Percentiles rank a stretch among this genome's conserved stretches.
Evolutionary conservation across 2,888 invertebrate species (phyloP).

Genomic region (Elgonia sp.): DNA sequence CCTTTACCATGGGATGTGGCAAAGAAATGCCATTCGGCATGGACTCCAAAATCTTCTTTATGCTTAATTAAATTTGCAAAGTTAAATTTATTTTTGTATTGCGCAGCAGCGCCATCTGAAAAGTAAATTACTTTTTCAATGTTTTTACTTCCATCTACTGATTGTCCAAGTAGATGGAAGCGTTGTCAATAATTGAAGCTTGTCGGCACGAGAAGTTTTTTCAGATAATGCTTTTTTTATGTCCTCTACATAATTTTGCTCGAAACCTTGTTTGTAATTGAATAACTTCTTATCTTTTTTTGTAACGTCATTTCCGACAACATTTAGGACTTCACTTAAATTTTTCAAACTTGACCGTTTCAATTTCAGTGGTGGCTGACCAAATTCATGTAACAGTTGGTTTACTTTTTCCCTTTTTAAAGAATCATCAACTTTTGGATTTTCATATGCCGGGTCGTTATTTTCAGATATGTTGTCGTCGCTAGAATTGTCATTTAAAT

Average conservation of each 20-base stretch:
- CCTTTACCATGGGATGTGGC: conserved; percentile 68
- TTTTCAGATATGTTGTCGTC: neutral
- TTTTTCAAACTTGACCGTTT: conserved; percentile 4
- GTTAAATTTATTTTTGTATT: conserved; percentile 36
- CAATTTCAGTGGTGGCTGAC: conserved; percentile 7
- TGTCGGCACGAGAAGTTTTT: conserved; percentile 28
- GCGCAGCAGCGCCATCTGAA: conserved; percentile 63
- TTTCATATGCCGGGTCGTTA: conserved; percentile 4
- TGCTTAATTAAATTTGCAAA: conserved; percentile 59
- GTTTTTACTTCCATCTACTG: conserved; percentile 17
- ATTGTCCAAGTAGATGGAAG: conserved; percentile 34
- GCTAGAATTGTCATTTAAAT: neutral
- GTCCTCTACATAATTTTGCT: conserved; percentile 13
- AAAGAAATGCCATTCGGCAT: conserved; percentile 64
- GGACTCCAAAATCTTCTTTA: conserved; percentile 53
- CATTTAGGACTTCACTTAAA: conserved; percentile 1
- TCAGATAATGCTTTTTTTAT: conserved; percentile 43
- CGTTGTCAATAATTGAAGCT: conserved; percentile 48
- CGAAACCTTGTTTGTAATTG: neutral
- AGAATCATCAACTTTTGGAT: neutral
- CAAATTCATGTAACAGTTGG: conserved; percentile 10
- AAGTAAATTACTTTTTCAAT: conserved; percentile 57
- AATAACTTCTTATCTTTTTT: neutral
- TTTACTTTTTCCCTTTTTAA: conserved; percentile 14
- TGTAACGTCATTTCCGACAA: neutral